Conservation (phyloP, 2,888 invertebrate species). For the Melanostoma mellinum region DNA sequence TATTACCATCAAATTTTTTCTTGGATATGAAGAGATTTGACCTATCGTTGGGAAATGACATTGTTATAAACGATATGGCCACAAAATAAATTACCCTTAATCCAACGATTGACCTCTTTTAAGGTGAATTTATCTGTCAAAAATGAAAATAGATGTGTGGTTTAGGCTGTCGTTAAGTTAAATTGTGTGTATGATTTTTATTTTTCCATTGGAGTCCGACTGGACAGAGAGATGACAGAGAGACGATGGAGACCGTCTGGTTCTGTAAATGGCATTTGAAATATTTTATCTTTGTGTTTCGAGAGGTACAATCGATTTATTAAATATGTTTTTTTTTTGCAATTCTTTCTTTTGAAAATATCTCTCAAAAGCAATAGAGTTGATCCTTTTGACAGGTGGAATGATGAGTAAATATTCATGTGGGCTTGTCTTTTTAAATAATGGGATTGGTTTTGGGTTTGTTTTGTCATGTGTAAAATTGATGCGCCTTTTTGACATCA, state of each 20-base stretch:
- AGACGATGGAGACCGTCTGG: background rate
- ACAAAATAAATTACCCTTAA: slow-evolving; percentile 50
- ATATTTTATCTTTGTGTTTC: background rate
- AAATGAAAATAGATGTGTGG: slow-evolving; percentile 14
- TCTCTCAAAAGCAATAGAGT: background rate
- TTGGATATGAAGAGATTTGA: slow-evolving; percentile 21
- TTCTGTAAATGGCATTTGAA: background rate
- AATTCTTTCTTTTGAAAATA: background rate
- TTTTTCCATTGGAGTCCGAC: background rate
- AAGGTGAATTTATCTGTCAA: slow-evolving; percentile 29
- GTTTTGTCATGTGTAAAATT: background rate
- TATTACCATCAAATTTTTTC: background rate
- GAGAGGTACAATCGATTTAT: too few relatives aligned
- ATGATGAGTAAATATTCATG: background rate
- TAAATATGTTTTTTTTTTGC: background rate
- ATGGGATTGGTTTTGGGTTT: background rate
- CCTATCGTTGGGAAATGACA: slow-evolving; percentile 32
- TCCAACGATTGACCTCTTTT: slow-evolving; percentile 16
- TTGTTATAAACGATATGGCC: slow-evolving; percentile 24
- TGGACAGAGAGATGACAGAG: background rate
- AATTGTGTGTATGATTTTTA: slow-evolving; percentile 16
- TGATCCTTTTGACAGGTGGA: background rate
- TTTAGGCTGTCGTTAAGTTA: slow-evolving; percentile 2
- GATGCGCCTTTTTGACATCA: slow-evolving; percentile 3
- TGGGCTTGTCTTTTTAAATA: background rate